Percentiles rank a stretch among this genome's conserved stretches.
Evolutionary conservation across 2,888 invertebrate genomes (phyloP).

Genomic region (Bellardia bayeri): DNA sequence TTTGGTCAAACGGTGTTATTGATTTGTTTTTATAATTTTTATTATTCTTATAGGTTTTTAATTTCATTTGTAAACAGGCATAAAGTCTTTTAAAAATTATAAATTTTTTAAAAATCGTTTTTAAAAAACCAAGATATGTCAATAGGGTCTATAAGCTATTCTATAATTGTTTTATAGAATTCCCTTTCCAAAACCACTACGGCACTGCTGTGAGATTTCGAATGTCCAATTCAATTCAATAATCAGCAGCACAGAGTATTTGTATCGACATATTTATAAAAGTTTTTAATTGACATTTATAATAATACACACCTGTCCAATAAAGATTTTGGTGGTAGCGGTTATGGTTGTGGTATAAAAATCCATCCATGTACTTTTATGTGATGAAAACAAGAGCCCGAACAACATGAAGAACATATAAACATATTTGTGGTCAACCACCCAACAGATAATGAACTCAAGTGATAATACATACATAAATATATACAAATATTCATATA

Average conservation of each 20-base stretch:
- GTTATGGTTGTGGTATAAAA: neutral
- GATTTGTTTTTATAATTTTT: too few relatives aligned
- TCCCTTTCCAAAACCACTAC: neutral
- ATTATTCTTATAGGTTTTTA: too few relatives aligned
- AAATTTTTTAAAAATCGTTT: too few relatives aligned
- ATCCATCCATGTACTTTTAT: conserved; percentile 9
- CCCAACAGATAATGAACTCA: conserved; percentile 49
- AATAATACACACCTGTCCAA: conserved; percentile 54
- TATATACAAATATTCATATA: neutral
- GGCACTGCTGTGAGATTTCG: neutral
- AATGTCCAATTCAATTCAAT: conserved; percentile 20
- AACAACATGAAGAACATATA: neutral
- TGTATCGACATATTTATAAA: conserved; percentile 8
- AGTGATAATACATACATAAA: conserved; percentile 5
- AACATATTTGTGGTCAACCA: conserved; percentile 34
- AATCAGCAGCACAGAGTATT: neutral
- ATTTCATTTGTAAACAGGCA: too few relatives aligned
- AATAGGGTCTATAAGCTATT: too few relatives aligned
- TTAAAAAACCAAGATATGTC: too few relatives aligned
- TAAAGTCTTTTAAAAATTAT: too few relatives aligned
- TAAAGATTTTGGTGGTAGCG: conserved; percentile 6
- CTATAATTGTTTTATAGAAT: too few relatives aligned
- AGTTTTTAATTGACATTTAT: conserved; percentile 51
- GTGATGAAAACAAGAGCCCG: neutral
- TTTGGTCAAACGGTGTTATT: too few relatives aligned